Percentiles rank a stretch among this genome's conserved stretches.
These are phyloP conservation scores for Digitonthophagus gazella DNA, from an alignment of 2,888 invertebrate species.

Conservation along the genomic window DNA sequence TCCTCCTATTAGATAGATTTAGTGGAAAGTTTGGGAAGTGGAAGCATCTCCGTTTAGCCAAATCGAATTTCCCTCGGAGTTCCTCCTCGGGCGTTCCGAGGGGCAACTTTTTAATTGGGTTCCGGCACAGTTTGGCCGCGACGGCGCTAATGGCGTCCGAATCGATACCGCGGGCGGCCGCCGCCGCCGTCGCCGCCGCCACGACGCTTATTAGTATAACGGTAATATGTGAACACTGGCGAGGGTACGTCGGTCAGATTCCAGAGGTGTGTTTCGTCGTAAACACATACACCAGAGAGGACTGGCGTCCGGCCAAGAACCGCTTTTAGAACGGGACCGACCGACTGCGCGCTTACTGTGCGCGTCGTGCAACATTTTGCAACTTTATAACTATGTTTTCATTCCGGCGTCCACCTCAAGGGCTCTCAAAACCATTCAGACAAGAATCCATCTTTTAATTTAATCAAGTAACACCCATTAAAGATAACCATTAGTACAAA, in stretches of 20 bases:
- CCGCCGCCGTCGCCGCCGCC: not conserved
- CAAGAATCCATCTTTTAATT: too few relatives aligned
- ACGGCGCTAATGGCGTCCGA: conserved; percentile 6
- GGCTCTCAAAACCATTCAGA: not conserved
- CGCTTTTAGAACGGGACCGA: conserved; percentile 47
- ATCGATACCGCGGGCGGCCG: not conserved
- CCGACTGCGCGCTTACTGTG: conserved; percentile 35
- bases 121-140: not conserved
- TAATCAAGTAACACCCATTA: too few relatives aligned
- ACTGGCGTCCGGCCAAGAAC: conserved; percentile 43
- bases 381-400: conserved; percentile 14
- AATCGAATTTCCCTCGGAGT: not conserved
- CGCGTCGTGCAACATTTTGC: conserved; percentile 20
- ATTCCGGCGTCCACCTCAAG: not conserved
- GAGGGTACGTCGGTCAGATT: conserved; percentile 35
- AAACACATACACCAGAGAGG: conserved; percentile 45
- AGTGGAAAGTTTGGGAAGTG: too few relatives aligned
- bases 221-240: conserved; percentile 9
- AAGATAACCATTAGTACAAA: too few relatives aligned
- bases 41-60: not conserved
- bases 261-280: conserved; percentile 39
- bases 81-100: not conserved
- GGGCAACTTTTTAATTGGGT: not conserved
- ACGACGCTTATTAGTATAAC: conserved; percentile 11
- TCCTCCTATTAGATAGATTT: too few relatives aligned